phyloP scores from a whole-genome alignment of 2,888 invertebrate genomes.

The Didymodactylos carnosus region DNA sequence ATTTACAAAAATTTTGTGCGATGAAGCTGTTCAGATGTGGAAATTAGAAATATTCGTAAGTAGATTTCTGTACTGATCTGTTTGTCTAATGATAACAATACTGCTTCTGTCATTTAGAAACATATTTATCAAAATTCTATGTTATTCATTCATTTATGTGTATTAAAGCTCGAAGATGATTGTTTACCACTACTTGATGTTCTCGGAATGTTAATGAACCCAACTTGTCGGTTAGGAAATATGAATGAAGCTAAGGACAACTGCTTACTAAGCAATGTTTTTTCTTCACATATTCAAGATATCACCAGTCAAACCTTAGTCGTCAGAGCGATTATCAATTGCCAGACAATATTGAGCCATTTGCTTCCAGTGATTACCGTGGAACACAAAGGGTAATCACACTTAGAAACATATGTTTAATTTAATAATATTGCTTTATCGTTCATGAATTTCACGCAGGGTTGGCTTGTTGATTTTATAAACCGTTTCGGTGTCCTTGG shows the following conservation, averaged over 20 bases:
- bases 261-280: too few relatives aligned
- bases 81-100: neutral
- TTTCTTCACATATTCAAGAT: neutral
- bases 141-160: conserved; percentile 72
- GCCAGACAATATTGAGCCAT: neutral
- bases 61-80: conserved; percentile 1
- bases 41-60: conserved; percentile 73
- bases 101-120: conserved; percentile 30
- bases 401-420: too few relatives aligned
- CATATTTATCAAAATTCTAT: conserved; percentile 82
- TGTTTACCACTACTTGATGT: conserved; percentile 77
- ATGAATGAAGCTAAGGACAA: neutral
- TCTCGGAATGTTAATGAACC: conserved; percentile 76
- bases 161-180: conserved; percentile 64
- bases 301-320: neutral
- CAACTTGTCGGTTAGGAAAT: conserved; percentile 61
- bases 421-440: too few relatives aligned
- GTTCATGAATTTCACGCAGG: conserved; percentile 34
- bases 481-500: conserved; percentile 74
- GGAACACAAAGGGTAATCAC: neutral
- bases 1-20: conserved; percentile 83
- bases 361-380: neutral
- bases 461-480: conserved; percentile 85
- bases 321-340: neutral
- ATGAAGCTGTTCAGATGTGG: conserved; percentile 93